Percentiles rank a stretch among this genome's conserved stretches.
These are phyloP conservation scores for Sebastolobus altivelis DNA, from an alignment of 2,797 vertebrate genomes.

Conservation along the genomic window DNA sequence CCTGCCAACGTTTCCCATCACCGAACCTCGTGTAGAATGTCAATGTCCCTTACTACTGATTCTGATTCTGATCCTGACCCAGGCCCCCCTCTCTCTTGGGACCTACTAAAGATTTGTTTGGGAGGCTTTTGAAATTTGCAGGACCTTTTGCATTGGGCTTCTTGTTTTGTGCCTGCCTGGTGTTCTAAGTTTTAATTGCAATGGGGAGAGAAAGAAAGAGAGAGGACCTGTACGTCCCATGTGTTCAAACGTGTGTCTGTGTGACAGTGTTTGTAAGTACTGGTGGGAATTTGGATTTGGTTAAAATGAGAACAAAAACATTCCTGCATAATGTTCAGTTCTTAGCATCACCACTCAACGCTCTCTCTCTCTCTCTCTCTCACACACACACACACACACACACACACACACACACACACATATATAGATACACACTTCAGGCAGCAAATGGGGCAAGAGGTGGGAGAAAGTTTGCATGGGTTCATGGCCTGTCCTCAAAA, in stretches of 20 bases:
- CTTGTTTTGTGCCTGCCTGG: constrained; percentile 58
- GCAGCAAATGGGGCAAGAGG: constrained; percentile 17
- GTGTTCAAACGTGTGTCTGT: constrained; percentile 45
- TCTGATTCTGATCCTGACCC: constrained; percentile 69
- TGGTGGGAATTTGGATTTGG: constrained; percentile 82
- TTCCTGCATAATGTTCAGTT: constrained; percentile 80
- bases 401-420: constrained; percentile 10
- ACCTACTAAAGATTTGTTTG: constrained; percentile 76
- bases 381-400: constrained; percentile 17
- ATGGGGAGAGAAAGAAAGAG: constrained; percentile 31
- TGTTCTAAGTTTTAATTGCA: constrained; percentile 86
- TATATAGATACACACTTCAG: neutral
- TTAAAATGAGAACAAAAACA: constrained; percentile 83
- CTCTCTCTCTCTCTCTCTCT: neutral
- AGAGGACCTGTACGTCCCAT: constrained; percentile 19
- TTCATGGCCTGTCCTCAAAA: neutral
- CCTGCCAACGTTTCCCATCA: constrained; percentile 73
- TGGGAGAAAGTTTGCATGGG: neutral
- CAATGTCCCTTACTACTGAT: constrained; percentile 70
- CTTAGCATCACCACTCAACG: constrained; percentile 47
- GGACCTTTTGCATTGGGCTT: constrained; percentile 84
- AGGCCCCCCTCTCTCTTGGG: constrained; percentile 49
- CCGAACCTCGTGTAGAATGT: constrained; percentile 60
- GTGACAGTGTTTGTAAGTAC: constrained; percentile 54
- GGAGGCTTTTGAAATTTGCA: constrained; percentile 86